Conservation (phyloP, 2,113 vertebrate species). For the Burhinus oedicnemus region DNA sequence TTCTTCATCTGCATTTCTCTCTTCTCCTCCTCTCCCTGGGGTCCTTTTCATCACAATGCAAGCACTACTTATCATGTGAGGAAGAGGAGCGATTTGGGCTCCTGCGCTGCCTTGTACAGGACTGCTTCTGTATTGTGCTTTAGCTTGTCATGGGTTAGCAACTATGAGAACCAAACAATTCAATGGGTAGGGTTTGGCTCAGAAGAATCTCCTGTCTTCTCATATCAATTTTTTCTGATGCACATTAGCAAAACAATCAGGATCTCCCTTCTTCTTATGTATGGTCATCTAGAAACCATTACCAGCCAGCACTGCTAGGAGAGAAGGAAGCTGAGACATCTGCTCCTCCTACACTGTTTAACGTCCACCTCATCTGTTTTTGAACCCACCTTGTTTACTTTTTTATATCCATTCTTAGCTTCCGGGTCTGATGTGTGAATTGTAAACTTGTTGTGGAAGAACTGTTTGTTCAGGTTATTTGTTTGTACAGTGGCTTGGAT, state of each 20-base stretch:
- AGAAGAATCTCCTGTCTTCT: background rate
- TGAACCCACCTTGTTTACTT: constrained; percentile 18
- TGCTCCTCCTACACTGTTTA: background rate
- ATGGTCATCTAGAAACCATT: background rate
- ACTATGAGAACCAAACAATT: background rate
- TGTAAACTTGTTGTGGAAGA: constrained; percentile 12
- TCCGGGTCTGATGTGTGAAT: background rate
- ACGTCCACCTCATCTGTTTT: background rate
- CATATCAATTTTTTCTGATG: background rate
- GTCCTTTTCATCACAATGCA: background rate
- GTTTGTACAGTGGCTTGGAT: background rate
- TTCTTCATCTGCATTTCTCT: background rate
- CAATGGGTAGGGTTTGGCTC: background rate
- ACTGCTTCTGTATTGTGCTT: background rate
- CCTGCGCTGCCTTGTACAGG: background rate
- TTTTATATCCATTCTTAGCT: background rate
- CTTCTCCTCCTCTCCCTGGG: background rate
- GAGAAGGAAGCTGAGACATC: background rate
- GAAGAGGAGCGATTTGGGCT: background rate
- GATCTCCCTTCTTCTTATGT: background rate
- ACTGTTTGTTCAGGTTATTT: constrained; percentile 11
- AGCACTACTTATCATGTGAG: background rate
- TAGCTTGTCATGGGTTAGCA: background rate
- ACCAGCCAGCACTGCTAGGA: background rate
- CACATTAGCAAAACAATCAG: background rate